Evolutionary conservation across 2,113 vertebrate genomes (phyloP), one percentile per base, ranked within the genome.

Genomic region (Tenrec ecaudatus): DNA sequence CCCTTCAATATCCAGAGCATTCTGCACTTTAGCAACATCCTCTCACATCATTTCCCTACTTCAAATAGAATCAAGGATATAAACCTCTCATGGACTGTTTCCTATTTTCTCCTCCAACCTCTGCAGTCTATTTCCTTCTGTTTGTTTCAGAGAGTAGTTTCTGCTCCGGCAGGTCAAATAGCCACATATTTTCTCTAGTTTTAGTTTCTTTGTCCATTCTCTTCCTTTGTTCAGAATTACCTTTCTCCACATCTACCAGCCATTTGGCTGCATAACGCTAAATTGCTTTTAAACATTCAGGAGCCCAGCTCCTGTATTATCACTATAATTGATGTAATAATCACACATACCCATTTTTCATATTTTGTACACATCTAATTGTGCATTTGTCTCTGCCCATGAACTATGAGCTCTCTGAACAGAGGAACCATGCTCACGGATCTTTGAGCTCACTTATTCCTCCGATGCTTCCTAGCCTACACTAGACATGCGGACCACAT

Each of bases 331-430:
- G 73, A 82, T 22, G 43, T n/a, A 22, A 86, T 16, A 53, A 76
- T 22, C 53, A 2, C 29, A 79, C 10, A 47, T 19, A 33, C 40
- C 25, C 31, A 7, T 4, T 47, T 40, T 85, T 75, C 29, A 60
- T 36, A 78, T 16, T 86, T 17, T 75, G 11, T 23, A 58, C 47
- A 31, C 25, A n/a, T 40, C 40, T 79, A 82, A 69, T 10, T 29
- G 14, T 27, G 1, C n/a, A 14, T 29, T 8, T 76, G 15, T 64
- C 22, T 69, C 60, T 78, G 29, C 17, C 12, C 57, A 27, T 58
- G 68, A 87, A 92, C 17, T 38, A 27, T 43, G 69, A 79, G 43
- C 62, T 66, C 64, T 47, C 73, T 92, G 83, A 82, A 73, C 82
- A 27, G 62, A 93, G 71, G 47, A 38, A 17, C 38, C 33, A n/a